Percentiles rank a stretch among this genome's conserved stretches.
Conservation (phyloP, 2,113 vertebrate species). For the Chelonoidis abingdonii region DNA sequence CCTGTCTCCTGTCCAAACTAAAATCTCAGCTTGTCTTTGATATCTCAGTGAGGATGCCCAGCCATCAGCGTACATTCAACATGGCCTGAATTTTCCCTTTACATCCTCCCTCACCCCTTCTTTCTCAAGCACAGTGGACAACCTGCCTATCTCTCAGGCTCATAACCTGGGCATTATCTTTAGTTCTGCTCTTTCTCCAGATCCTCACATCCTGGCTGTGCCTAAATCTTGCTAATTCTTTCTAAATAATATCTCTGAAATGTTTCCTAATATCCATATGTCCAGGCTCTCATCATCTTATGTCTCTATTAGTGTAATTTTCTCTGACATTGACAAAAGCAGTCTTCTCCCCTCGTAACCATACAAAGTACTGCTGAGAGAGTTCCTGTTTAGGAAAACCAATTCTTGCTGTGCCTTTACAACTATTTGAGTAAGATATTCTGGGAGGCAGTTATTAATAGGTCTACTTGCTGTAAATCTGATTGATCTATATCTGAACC, state of each 20-base stretch:
- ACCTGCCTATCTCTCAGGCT: background rate
- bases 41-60: background rate
- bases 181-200: background rate
- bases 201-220: background rate
- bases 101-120: background rate
- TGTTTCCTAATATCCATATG: background rate
- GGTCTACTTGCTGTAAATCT: background rate
- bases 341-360: background rate
- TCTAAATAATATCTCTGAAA: background rate
- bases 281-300: background rate
- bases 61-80: background rate
- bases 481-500: background rate
- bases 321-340: background rate
- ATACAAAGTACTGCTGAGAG: background rate
- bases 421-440: background rate
- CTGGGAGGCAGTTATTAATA: background rate
- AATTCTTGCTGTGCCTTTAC: background rate
- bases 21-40: background rate
- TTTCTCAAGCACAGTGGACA: background rate
- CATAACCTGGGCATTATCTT: background rate
- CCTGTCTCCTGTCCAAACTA: background rate
- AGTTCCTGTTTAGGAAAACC: background rate
- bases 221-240: background rate
- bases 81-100: background rate
- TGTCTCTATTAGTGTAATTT: background rate